phyloP scores from a whole-genome alignment of 2,113 vertebrate species.

The Larimichthys polyactis region DNA sequence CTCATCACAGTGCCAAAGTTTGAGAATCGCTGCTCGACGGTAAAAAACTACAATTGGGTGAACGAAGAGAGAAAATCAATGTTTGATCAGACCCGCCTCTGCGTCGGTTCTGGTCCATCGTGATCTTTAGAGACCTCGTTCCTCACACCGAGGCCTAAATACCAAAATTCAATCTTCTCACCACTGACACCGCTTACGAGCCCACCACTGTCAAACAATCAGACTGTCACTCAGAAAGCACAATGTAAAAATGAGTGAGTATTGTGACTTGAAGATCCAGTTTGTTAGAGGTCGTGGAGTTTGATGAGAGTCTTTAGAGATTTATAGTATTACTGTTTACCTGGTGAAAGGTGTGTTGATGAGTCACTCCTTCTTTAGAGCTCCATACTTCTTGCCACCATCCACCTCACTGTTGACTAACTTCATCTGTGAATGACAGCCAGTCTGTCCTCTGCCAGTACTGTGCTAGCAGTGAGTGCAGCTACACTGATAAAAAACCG shows the following conservation, averaged over 20 bases:
- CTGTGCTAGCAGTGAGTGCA: constrained; percentile 45
- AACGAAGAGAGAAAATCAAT: too few species aligned
- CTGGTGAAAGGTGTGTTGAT: constrained; percentile 49
- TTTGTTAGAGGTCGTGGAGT: constrained; percentile 48
- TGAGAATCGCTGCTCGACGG: too few species aligned
- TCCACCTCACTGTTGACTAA: constrained; percentile 27
- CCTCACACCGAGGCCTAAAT: neutral
- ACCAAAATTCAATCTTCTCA: neutral
- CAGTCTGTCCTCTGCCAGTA: constrained; percentile 18
- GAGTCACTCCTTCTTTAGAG: constrained; percentile 42
- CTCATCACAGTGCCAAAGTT: too few species aligned
- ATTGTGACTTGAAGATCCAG: constrained; percentile 66
- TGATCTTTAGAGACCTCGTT: neutral
- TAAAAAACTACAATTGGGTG: too few species aligned
- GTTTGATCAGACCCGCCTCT: neutral
- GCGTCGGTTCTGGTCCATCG: neutral
- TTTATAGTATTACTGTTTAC: constrained; percentile 49
- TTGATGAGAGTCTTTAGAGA: constrained; percentile 64
- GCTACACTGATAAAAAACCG: constrained; percentile 39
- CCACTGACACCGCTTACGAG: constrained; percentile 17
- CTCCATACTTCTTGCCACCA: constrained; percentile 34
- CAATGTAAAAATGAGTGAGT: constrained; percentile 76
- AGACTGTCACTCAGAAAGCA: constrained; percentile 74
- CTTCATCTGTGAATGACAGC: constrained; percentile 37
- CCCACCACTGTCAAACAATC: constrained; percentile 58